Base-by-base conservation (phyloP, 2,888 invertebrate species). In the Ernsta delagoae region DNA sequence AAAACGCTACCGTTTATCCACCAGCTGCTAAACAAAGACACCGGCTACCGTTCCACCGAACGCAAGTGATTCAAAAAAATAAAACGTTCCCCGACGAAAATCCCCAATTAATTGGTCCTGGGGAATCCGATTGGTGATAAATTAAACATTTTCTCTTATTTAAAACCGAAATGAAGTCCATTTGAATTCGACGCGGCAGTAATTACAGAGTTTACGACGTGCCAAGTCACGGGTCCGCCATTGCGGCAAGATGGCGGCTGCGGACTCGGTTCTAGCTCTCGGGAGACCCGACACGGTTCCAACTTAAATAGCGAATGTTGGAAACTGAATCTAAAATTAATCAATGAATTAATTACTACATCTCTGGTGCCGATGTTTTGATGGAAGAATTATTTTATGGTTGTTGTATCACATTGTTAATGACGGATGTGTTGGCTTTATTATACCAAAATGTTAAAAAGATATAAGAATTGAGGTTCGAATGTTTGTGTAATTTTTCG, bases 71-170 rank as follows among this genome's bases (percentile, higher is more conserved):
- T 5, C 36, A 36, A 36, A 50, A 74, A 77, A 80, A 82, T 78
- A 74, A 71, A 72, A 75, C 68, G 59, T 24, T 57, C 45, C 11
- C 70, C 59, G 84, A 82, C 80, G 83, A 76, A 88, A 90, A 90
- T 89, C 89, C 89, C 81, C 88, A 88, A 89, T 92, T 92, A 92
- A 92, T 92, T 90, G 90, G 88, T 87, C 83, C 84, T 77, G 75
- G 79, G 48, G 79, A 80, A 78, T 78, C 82, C 84, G 84, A 86
- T 87, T 82, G 85, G 83, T 83, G 87, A 82, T 88, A 91, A 91
- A 92, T 92, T 92, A 92, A 92, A 91, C 92, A 90, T 92, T 91
- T 90, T 89, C 91, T 84, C 91, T 92, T 92, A 92, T 91, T 92
- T 93, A 92, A 92, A 91, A 88, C 83, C 85, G 87, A 88, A 92